These are phyloP conservation scores for Trichonephila clavipes DNA, from an alignment of 1,140 invertebrate genomes.

Conservation along the genomic window DNA sequence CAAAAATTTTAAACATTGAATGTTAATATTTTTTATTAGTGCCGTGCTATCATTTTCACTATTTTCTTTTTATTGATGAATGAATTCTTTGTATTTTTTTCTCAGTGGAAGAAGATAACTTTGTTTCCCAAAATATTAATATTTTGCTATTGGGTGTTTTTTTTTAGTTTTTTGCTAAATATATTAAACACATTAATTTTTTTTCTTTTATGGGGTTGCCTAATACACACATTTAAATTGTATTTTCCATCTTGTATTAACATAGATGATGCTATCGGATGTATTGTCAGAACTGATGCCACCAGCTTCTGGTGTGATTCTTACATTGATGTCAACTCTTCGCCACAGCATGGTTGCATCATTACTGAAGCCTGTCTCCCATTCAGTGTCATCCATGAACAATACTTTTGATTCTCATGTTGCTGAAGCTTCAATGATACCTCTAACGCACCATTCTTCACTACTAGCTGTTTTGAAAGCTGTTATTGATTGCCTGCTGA, in stretches of 20 bases:
- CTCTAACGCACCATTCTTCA: slow-evolving; percentile 80
- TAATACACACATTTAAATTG: too few species aligned
- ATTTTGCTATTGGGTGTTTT: too few species aligned
- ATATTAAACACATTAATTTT: too few species aligned
- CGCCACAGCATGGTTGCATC: slow-evolving; percentile 80
- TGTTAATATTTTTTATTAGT: too few species aligned
- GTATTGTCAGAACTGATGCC: slow-evolving; percentile 80
- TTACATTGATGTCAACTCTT: slow-evolving; percentile 81
- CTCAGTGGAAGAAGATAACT: too few species aligned
- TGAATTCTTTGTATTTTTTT: too few species aligned
- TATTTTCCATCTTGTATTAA: neutral
- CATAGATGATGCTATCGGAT: slow-evolving; percentile 80
- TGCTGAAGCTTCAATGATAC: slow-evolving; percentile 31
- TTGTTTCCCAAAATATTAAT: too few species aligned
- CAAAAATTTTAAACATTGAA: neutral
- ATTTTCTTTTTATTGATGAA: too few species aligned
- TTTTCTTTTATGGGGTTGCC: too few species aligned
- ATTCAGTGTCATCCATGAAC: neutral
- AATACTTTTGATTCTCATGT: slow-evolving; percentile 81
- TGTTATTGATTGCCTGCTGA: slow-evolving; percentile 83
- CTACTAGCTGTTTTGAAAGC: slow-evolving; percentile 82
- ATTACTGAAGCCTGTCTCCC: slow-evolving; percentile 44
- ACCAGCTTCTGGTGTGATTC: slow-evolving; percentile 80
- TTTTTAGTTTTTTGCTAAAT: too few species aligned
- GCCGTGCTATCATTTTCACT: too few species aligned